Conservation (phyloP, 2,797 vertebrate species). For the Eupleurogrammus muticus region DNA sequence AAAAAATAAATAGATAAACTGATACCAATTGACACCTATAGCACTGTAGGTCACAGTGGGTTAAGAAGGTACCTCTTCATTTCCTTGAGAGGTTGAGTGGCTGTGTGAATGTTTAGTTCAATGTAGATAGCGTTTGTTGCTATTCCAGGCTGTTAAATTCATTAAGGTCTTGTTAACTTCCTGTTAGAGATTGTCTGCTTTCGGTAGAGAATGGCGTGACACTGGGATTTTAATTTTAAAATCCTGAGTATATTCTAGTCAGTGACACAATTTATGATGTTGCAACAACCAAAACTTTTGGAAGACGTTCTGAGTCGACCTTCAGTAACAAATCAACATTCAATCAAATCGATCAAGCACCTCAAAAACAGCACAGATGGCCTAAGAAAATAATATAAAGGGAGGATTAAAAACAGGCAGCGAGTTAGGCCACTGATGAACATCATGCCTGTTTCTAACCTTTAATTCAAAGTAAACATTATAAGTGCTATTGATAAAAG, state of each 20-base stretch:
- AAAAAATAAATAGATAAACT: too few relatives aligned
- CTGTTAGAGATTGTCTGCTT: constrained; percentile 21
- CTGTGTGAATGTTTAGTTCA: constrained; percentile 24
- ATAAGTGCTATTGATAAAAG: neutral
- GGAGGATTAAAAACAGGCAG: too few relatives aligned
- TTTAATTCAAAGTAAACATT: neutral
- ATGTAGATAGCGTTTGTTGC: constrained; percentile 32
- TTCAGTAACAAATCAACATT: neutral
- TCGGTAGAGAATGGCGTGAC: neutral
- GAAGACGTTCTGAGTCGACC: neutral
- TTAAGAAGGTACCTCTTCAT: constrained; percentile 38
- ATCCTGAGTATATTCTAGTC: neutral
- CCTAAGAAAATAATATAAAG: too few relatives aligned
- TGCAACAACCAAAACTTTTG: neutral
- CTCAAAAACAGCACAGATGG: too few relatives aligned
- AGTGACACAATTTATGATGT: neutral
- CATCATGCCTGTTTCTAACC: too few relatives aligned
- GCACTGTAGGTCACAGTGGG: neutral
- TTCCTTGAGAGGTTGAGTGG: constrained; percentile 17
- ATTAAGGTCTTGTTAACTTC: constrained; percentile 23
- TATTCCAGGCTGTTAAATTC: constrained; percentile 32
- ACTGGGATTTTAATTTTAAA: constrained; percentile 15
- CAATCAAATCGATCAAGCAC: neutral
- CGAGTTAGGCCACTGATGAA: too few relatives aligned
- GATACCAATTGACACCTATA: too few relatives aligned